A percentile compares a stretch with the other conserved stretches of the same genome.
Evolutionary conservation across 2,888 invertebrate species (phyloP).

Genomic region (Helleia helle): DNA sequence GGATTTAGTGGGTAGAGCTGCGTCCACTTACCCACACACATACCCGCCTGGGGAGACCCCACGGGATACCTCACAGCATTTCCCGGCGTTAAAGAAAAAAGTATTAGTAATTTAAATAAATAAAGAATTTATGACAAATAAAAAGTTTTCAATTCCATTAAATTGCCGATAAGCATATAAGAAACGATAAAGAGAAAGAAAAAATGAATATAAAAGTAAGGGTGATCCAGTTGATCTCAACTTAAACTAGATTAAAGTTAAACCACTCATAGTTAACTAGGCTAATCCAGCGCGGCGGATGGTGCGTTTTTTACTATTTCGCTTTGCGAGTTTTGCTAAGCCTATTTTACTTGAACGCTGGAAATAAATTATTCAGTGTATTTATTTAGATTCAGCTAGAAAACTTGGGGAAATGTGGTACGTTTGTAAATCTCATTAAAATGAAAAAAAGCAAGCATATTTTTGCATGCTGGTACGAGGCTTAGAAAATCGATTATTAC

Average conservation of each 20-base stretch:
- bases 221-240: conserved; percentile 39
- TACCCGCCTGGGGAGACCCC: no score
- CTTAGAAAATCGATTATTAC: no score
- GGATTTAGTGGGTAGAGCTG: no score
- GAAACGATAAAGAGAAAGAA: conserved; percentile 18
- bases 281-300: conserved; percentile 30
- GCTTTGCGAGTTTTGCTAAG: conserved; percentile 30
- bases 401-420: no score
- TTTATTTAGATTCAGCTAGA: no score
- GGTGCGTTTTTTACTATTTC: conserved; percentile 22
- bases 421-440: no score
- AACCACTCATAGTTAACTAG: conserved; percentile 40
- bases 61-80: no score
- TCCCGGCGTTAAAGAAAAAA: no score
- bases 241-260: conserved; percentile 46
- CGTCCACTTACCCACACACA: no score
- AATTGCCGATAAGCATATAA: background rate
- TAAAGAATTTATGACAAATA: no score
- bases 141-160: no score
- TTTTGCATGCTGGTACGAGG: conserved; percentile 12
- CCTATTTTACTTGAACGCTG: conserved; percentile 29
- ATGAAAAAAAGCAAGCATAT: background rate
- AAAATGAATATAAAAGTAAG: conserved; percentile 40
- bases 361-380: background rate
- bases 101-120: no score